These are phyloP conservation scores for Ophthalmotilapia sp. DNA, from an alignment of 2,113 vertebrate species.

Conservation along the genomic window DNA sequence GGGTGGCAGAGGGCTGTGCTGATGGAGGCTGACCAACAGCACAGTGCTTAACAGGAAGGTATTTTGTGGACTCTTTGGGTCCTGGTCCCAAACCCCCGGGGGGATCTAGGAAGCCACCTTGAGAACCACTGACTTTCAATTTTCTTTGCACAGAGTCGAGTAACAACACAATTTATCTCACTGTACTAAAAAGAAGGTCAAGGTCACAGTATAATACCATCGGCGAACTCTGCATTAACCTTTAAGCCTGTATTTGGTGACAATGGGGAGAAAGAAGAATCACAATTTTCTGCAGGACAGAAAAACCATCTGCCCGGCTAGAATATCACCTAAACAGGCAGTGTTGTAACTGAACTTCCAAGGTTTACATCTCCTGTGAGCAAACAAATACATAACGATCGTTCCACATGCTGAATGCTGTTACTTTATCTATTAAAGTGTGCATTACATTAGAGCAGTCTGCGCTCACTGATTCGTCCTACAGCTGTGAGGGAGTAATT, in stretches of 20 bases:
- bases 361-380: neutral
- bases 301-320: neutral
- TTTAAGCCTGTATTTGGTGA: neutral
- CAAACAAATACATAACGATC: neutral
- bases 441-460: neutral
- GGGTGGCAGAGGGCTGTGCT: neutral
- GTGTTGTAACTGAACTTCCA: neutral
- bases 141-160: neutral
- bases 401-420: neutral
- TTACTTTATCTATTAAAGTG: neutral
- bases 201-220: neutral
- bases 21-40: neutral
- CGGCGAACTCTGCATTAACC: neutral
- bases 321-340: neutral
- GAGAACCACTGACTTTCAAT: neutral
- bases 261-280: neutral
- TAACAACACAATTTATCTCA: neutral
- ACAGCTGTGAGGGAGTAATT: conserved; percentile 1
- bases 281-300: neutral
- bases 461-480: neutral
- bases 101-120: neutral
- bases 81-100: neutral
- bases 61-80: neutral
- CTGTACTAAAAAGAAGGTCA: neutral
- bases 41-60: neutral